Evolutionary conservation across 2,888 invertebrate species (phyloP).

Genomic region (Endotricha flammealis): DNA sequence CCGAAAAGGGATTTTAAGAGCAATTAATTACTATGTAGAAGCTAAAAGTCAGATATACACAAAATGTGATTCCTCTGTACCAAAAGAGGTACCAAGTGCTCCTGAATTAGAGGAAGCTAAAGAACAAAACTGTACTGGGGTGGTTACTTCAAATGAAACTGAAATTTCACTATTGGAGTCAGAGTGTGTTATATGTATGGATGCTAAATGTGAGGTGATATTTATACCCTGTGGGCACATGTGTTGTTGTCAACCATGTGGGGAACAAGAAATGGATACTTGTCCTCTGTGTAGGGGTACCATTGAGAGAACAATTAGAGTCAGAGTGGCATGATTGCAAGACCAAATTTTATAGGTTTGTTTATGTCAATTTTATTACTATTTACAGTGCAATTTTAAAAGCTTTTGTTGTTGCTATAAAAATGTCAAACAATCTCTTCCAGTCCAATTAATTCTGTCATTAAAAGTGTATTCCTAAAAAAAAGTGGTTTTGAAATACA

Average conservation of each 20-base stretch:
- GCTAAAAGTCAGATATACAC: conserved; percentile 44
- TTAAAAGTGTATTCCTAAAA: too few relatives aligned
- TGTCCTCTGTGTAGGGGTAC: conserved; percentile 89
- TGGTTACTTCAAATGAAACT: conserved; percentile 42
- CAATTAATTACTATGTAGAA: conserved; percentile 79
- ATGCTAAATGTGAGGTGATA: conserved; percentile 82
- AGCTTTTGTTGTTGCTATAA: background rate
- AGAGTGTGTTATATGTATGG: conserved; percentile 93
- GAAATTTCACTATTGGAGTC: conserved; percentile 54
- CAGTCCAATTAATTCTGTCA: too few relatives aligned
- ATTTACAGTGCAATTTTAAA: too few relatives aligned
- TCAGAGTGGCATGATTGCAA: conserved; percentile 71
- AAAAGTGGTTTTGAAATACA: too few relatives aligned
- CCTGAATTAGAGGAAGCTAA: conserved; percentile 30
- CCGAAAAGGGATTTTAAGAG: conserved; percentile 79
- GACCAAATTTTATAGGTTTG: conserved; percentile 14
- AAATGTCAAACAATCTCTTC: too few relatives aligned
- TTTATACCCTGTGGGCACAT: conserved; percentile 93
- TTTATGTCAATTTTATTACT: background rate
- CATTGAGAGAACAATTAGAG: conserved; percentile 84
- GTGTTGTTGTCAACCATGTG: conserved; percentile 87
- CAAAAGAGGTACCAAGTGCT: conserved; percentile 37
- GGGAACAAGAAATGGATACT: conserved; percentile 72
- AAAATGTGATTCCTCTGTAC: conserved; percentile 27
- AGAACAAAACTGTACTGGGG: conserved; percentile 48